These are phyloP conservation scores for Ridgeia piscesae DNA, from an alignment of 1,140 invertebrate species.

Conservation along the genomic window DNA sequence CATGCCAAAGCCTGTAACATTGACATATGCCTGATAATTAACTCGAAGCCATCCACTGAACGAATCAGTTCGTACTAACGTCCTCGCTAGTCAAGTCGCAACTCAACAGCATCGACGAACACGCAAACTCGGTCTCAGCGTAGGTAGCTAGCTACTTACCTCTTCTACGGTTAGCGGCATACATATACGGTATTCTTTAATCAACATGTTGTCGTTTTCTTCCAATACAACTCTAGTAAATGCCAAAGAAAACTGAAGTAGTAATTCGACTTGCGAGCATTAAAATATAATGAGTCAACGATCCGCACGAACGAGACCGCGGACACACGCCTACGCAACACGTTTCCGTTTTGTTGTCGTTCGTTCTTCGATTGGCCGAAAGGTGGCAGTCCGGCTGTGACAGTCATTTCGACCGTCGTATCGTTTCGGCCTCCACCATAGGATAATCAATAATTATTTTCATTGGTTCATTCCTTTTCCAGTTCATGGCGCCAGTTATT, in stretches of 20 bases:
- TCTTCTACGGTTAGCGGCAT: slow-evolving; percentile 90
- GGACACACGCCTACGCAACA: not conserved
- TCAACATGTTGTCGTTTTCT: slow-evolving; percentile 61
- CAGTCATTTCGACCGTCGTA: too few species aligned
- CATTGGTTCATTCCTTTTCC: too few species aligned
- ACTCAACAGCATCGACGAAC: not conserved
- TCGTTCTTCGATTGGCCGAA: not conserved
- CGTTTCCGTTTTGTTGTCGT: slow-evolving; percentile 4
- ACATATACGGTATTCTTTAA: slow-evolving; percentile 87
- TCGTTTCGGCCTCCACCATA: too few species aligned
- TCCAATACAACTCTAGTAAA: not conserved
- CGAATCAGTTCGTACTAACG: not conserved
- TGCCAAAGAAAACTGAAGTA: not conserved
- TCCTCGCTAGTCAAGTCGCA: not conserved
- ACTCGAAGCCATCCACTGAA: not conserved
- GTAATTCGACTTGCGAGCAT: not conserved
- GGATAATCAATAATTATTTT: too few species aligned
- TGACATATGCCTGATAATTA: too few species aligned
- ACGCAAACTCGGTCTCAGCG: not conserved
- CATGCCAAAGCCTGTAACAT: too few species aligned
- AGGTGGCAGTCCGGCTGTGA: not conserved
- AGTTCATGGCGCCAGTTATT: too few species aligned
- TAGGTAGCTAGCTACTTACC: slow-evolving; percentile 60
- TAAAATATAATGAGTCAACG: not conserved
- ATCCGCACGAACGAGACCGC: not conserved